Percentiles rank a stretch among this genome's conserved stretches.
phyloP scores from a whole-genome alignment of 2,113 vertebrate species.

The crab-eating macaque (Macaca fascicularis) region T2T-MFA8v1.1 NC_088375.1:58952001-58952500 shows the following conservation, averaged over 20 bases:
- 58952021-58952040: not conserved
- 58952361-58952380: not conserved
- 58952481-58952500: not conserved
- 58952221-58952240: not conserved
- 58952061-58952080: not conserved
- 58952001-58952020: not conserved
- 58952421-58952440: rapidly evolving
- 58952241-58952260: not conserved
- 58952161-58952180: not conserved
- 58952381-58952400: not conserved
- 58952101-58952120: not conserved
- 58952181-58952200: not conserved
- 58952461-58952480: not conserved
- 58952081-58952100: not conserved
- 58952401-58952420: not conserved
- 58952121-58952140: not conserved
- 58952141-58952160: not conserved
- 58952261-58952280: not conserved
- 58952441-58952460: rapidly evolving
- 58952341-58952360: not conserved
- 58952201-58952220: not conserved
- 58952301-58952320: not conserved
- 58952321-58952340: not conserved
- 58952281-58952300: not conserved
- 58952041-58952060: not conserved